Evolutionary conservation across 2,888 invertebrate species (phyloP).

Genomic region (Pristionchus maxplancki): DNA sequence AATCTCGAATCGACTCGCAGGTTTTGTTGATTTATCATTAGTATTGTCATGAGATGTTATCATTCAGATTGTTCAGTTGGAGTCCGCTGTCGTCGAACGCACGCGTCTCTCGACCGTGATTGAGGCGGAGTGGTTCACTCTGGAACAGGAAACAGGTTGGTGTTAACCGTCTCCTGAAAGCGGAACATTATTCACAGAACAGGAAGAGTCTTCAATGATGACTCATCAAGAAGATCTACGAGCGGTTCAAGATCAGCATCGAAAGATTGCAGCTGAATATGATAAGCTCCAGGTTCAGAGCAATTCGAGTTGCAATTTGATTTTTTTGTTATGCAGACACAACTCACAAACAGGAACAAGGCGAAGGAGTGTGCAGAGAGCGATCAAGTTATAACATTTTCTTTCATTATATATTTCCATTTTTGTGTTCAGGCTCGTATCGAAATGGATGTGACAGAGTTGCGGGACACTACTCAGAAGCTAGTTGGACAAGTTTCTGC

Average conservation of each 20-base stretch:
- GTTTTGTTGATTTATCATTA: background rate
- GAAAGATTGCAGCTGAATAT: background rate
- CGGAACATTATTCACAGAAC: background rate
- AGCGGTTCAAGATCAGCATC: background rate
- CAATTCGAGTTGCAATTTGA: too few species aligned
- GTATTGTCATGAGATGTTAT: background rate
- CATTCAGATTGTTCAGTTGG: background rate
- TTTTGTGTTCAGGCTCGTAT: background rate
- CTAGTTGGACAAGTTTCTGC: background rate
- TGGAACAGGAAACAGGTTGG: background rate
- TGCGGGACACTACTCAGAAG: background rate
- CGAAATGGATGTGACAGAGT: slow-evolving; percentile 20
- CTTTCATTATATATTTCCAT: background rate
- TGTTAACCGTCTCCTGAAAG: background rate
- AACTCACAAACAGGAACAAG: slow-evolving; percentile 17
- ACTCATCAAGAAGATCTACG: background rate
- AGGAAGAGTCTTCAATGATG: background rate
- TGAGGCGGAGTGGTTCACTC: background rate
- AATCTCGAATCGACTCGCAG: background rate
- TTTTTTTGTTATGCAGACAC: background rate
- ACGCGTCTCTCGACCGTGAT: background rate
- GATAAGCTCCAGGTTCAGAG: background rate
- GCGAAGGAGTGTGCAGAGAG: slow-evolving; percentile 32
- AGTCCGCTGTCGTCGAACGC: background rate
- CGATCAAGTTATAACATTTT: background rate